Conservation (phyloP, 2,113 vertebrate genomes). For the Scalopus aquaticus region DNA sequence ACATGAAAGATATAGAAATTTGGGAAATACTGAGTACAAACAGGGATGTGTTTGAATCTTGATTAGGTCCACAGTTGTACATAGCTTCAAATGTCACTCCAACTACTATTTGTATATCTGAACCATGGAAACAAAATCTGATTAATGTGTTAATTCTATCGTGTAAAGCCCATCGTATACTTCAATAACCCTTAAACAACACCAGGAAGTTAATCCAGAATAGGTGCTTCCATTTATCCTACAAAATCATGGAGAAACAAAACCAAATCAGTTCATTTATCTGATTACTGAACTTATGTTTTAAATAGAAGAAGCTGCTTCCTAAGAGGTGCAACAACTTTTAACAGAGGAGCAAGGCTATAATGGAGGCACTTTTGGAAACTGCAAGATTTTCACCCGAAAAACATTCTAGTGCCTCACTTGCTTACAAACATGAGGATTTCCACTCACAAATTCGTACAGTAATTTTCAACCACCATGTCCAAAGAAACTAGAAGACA, state of each 20-base stretch:
- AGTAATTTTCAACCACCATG: background rate
- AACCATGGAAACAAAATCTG: slow-evolving; percentile 30
- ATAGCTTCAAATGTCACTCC: background rate
- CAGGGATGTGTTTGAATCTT: background rate
- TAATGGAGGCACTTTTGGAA: slow-evolving; percentile 86
- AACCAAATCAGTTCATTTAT: background rate
- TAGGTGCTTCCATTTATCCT: background rate
- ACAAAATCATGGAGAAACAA: background rate
- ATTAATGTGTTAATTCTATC: background rate
- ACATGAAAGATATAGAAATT: slow-evolving; percentile 14
- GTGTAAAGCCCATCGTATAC: background rate
- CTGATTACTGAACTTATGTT: slow-evolving; percentile 84
- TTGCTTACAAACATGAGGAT: background rate
- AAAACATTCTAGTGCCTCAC: background rate
- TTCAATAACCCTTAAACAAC: background rate
- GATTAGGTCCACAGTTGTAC: background rate
- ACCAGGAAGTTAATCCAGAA: background rate
- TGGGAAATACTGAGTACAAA: background rate
- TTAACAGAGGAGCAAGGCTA: slow-evolving; percentile 87
- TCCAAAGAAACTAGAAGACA: background rate
- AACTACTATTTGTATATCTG: background rate
- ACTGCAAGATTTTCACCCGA: slow-evolving; percentile 84
- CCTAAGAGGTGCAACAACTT: slow-evolving; percentile 84
- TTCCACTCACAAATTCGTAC: background rate
- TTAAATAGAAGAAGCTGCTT: slow-evolving; percentile 88